These are phyloP conservation scores for Epinephelus malabaricus DNA, from an alignment of 2,797 vertebrate genomes.

Conservation along the genomic window DNA sequence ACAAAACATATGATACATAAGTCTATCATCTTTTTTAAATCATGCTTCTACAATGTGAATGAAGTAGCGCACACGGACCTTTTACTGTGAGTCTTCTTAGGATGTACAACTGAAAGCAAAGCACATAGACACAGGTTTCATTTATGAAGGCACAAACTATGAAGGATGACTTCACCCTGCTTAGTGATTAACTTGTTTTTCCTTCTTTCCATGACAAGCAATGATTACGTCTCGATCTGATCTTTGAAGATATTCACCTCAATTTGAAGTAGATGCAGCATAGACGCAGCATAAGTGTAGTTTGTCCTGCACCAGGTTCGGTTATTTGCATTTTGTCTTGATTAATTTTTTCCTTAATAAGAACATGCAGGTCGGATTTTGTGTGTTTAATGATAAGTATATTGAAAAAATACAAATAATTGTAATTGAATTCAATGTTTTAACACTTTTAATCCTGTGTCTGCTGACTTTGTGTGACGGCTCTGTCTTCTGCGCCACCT, in stretches of 20 bases:
- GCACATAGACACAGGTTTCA: slow-evolving; percentile 5
- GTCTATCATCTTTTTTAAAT: background rate
- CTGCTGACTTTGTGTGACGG: no score
- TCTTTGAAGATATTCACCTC: background rate
- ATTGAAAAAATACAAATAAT: no score
- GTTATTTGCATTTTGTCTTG: no score
- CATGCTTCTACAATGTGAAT: background rate
- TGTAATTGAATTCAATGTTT: no score
- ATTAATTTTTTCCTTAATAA: no score
- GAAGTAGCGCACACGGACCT: slow-evolving; percentile 70
- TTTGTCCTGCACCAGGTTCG: no score
- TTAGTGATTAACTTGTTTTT: background rate
- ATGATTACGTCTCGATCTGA: background rate
- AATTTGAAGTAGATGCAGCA: background rate
- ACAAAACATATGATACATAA: accelerated
- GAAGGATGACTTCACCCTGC: background rate
- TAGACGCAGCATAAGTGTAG: no score
- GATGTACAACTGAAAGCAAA: slow-evolving; percentile 37
- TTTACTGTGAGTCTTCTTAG: slow-evolving; percentile 65
- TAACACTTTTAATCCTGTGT: no score
- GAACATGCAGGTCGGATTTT: no score
- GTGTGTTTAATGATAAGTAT: no score
- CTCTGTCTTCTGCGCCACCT: no score
- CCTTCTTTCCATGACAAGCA: background rate
- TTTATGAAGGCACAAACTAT: background rate